These are phyloP conservation scores for Chironomus striatipennis DNA, from an alignment of 1,140 invertebrate species.

Conservation along the genomic window DNA sequence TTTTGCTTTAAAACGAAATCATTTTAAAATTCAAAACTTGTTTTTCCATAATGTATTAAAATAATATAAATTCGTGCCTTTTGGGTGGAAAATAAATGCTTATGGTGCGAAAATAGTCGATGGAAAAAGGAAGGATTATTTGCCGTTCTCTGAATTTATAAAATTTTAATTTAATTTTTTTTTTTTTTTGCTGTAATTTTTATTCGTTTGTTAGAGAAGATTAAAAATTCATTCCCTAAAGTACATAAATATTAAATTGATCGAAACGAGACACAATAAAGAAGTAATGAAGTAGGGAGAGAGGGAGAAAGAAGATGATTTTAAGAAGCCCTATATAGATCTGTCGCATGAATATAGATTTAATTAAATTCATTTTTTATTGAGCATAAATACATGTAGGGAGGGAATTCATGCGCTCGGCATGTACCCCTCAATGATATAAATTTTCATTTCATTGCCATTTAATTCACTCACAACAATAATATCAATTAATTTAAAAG, in stretches of 20 bases:
- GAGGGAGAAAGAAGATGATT: not conserved
- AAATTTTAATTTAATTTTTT: constrained; percentile 15
- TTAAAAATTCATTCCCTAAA: not conserved
- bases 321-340: not conserved
- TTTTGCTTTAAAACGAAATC: no score
- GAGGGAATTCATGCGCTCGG: not conserved
- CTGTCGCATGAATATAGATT: not conserved
- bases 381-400: not conserved
- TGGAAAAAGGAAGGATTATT: not conserved
- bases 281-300: no score
- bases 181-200: no score
- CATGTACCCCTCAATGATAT: constrained; percentile 3
- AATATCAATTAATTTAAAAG: constrained; percentile 7
- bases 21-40: constrained; percentile 1
- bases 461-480: constrained; percentile 21
- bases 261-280: not conserved
- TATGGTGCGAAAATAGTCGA: no score
- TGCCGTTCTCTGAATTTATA: not conserved
- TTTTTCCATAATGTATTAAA: not conserved
- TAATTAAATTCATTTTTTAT: constrained; percentile 11
- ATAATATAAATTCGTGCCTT: no score
- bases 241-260: not conserved
- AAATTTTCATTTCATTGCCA: constrained; percentile 14
- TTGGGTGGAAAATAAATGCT: no score
- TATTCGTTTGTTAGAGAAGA: not conserved